Conservation (phyloP, 2,113 vertebrate genomes). For the Atlantisia rogersi region DNA sequence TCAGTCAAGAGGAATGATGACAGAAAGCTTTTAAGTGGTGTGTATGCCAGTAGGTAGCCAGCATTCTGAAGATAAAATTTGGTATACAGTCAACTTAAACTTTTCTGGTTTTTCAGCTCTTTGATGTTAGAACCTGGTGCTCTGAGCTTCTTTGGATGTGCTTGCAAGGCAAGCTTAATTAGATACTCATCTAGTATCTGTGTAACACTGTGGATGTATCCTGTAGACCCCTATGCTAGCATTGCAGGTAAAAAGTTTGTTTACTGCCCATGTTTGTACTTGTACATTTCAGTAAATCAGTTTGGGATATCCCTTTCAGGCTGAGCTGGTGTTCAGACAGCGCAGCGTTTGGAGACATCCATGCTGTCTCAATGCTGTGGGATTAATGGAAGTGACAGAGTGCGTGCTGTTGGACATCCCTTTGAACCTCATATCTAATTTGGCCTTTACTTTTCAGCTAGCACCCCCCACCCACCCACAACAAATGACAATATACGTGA, state of each 20-base stretch:
- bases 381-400: not conserved
- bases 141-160: not conserved
- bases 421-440: not conserved
- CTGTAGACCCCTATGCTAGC: not conserved
- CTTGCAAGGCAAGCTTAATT: not conserved
- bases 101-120: not conserved
- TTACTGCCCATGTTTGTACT: not conserved
- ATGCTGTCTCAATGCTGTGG: not conserved
- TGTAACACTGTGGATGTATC: not conserved
- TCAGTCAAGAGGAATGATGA: not conserved
- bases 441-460: not conserved
- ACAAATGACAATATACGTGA: not conserved
- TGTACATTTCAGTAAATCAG: not conserved
- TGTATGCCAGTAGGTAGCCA: not conserved
- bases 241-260: not conserved
- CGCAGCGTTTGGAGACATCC: not conserved
- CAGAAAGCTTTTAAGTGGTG: not conserved
- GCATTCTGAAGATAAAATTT: not conserved
- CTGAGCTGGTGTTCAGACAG: not conserved
- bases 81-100: not conserved
- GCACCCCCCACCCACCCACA: rapidly evolving
- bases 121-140: not conserved
- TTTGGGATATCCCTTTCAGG: not conserved
- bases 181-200: not conserved
- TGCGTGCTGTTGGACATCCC: not conserved